Percentiles rank a stretch among this genome's conserved stretches.
phyloP scores from a whole-genome alignment of 2,113 vertebrate species.

The Hemichromis elongatus region DNA sequence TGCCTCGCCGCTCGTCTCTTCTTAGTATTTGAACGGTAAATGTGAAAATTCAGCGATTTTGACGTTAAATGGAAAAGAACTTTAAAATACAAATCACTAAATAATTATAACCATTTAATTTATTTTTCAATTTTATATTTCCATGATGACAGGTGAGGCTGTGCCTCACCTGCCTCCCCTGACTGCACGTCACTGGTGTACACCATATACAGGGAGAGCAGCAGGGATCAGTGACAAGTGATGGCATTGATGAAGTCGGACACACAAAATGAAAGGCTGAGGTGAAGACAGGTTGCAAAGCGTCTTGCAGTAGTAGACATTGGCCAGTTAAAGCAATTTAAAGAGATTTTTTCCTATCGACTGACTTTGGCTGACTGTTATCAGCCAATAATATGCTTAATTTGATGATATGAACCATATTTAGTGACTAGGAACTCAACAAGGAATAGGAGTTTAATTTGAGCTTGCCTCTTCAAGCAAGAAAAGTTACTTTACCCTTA shows the following conservation, averaged over 20 bases:
- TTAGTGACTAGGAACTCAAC: not conserved
- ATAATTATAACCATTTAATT: too few species aligned
- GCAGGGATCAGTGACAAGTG: not conserved
- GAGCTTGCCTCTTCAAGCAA: not conserved
- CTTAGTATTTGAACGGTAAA: too few species aligned
- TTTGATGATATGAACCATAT: not conserved
- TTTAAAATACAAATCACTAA: too few species aligned
- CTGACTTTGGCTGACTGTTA: not conserved
- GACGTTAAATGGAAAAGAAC: too few species aligned
- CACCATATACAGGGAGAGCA: not conserved
- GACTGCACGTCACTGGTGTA: too few species aligned
- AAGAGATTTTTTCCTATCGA: not conserved
- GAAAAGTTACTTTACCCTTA: accelerated
- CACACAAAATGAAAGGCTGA: accelerated
- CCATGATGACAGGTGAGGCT: too few species aligned
- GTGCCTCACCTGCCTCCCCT: too few species aligned
- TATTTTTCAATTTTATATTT: too few species aligned
- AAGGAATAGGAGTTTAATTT: not conserved
- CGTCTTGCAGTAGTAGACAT: accelerated
- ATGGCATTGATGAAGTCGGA: not conserved
- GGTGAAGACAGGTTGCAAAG: not conserved
- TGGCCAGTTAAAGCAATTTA: not conserved
- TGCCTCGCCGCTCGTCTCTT: too few species aligned
- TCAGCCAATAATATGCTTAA: not conserved
- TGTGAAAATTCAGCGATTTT: too few species aligned